Evolutionary conservation across 2,888 invertebrate genomes (phyloP).

Genomic region (Cephus rjabovi): DNA sequence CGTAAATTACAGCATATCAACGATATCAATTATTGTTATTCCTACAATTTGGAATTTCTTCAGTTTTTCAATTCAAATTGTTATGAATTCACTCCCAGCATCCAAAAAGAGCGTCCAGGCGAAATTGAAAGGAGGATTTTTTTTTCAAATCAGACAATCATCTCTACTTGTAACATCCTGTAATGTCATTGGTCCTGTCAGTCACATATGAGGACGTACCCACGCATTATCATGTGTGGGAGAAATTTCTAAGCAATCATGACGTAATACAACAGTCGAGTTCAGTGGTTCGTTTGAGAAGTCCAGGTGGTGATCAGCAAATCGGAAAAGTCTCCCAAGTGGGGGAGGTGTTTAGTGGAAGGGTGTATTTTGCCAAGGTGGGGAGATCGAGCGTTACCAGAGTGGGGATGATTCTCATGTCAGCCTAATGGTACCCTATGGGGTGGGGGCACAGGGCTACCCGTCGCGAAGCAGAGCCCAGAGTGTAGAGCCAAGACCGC

Average conservation of each 20-base stretch:
- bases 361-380: not conserved
- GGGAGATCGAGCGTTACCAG: not conserved
- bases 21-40: not conserved
- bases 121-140: not conserved
- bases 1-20: not conserved
- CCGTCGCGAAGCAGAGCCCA: conserved; percentile 39
- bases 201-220: not conserved
- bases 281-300: not conserved
- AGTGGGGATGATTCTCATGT: not conserved
- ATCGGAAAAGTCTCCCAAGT: not conserved
- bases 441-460: conserved; percentile 35
- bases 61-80: not conserved
- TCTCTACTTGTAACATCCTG: not conserved
- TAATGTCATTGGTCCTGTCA: not conserved
- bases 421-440: not conserved
- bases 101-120: too few relatives aligned
- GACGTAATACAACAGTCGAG: not conserved
- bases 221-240: not conserved
- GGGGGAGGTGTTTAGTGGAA: not conserved
- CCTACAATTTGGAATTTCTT: not conserved
- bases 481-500: conserved; percentile 37
- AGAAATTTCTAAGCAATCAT: not conserved
- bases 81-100: not conserved
- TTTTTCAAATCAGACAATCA: not conserved
- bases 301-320: conserved; percentile 3